phyloP scores from a whole-genome alignment of 2,797 vertebrate species.

The Lindbergichthys nudifrons region DNA sequence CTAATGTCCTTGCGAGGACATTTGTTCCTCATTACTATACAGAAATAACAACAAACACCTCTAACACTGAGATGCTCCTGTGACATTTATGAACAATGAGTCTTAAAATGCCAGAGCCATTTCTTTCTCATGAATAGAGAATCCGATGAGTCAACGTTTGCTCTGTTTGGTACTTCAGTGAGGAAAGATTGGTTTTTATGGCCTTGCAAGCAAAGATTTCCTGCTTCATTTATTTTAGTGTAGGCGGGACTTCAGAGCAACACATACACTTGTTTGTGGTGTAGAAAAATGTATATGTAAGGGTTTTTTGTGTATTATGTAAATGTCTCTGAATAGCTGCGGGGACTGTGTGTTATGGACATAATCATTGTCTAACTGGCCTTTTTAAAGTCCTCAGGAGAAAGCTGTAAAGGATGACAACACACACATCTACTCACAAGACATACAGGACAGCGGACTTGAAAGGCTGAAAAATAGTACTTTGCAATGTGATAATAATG shows the following conservation, averaged over 20 bases:
- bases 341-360: background rate
- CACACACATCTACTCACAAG: constrained; percentile 5
- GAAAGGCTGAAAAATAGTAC: background rate
- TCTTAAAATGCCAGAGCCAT: background rate
- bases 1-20: background rate
- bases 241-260: background rate
- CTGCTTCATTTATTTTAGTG: constrained; percentile 1
- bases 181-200: background rate
- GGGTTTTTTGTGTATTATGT: constrained; percentile 1
- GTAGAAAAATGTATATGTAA: background rate
- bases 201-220: background rate
- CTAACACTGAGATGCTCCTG: background rate
- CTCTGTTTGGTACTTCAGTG: background rate
- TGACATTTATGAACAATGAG: constrained; percentile 11
- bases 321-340: constrained; percentile 10
- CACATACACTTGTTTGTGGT: background rate
- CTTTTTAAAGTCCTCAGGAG: constrained; percentile 23
- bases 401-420: constrained; percentile 17
- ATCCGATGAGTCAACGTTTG: background rate
- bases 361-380: constrained; percentile 29
- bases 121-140: background rate
- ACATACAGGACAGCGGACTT: background rate
- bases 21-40: background rate
- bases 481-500: background rate
- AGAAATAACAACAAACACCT: background rate